These are phyloP conservation scores for Zosterops hypoxanthus DNA, from an alignment of 2,113 vertebrate species.

Conservation along the genomic window DNA sequence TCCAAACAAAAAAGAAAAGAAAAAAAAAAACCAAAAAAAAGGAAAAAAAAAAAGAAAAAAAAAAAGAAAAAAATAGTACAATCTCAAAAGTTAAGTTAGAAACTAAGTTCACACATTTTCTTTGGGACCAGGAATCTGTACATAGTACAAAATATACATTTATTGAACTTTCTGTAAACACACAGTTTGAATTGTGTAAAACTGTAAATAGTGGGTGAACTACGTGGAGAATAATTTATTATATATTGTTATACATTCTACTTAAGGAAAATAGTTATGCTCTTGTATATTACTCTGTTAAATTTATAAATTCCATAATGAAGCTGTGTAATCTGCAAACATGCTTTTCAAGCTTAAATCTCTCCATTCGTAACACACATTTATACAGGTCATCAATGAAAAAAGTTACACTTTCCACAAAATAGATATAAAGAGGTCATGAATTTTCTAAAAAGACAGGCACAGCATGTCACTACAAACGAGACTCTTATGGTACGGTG, in stretches of 20 bases:
- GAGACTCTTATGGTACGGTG: slow-evolving; percentile 6
- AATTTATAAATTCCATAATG: slow-evolving; percentile 70
- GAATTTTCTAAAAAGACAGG: slow-evolving; percentile 75
- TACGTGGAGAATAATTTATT: slow-evolving; percentile 84
- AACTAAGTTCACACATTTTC: slow-evolving; percentile 85
- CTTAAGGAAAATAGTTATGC: slow-evolving; percentile 84
- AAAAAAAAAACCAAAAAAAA: slow-evolving; percentile 60
- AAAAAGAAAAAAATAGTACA: slow-evolving; percentile 74
- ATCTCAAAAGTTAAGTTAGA: slow-evolving; percentile 79
- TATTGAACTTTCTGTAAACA: slow-evolving; percentile 83
- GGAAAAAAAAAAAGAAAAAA: slow-evolving; percentile 31
- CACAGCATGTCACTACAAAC: slow-evolving; percentile 68
- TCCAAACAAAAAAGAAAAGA: slow-evolving; percentile 60
- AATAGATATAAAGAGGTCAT: slow-evolving; percentile 62
- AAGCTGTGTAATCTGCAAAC: slow-evolving; percentile 76
- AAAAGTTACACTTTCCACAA: slow-evolving; percentile 68
- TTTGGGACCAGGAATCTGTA: slow-evolving; percentile 83
- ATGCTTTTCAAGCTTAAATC: slow-evolving; percentile 78
- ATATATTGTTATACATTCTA: slow-evolving; percentile 80
- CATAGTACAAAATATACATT: slow-evolving; percentile 92
- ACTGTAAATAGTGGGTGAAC: slow-evolving; percentile 82
- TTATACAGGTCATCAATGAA: slow-evolving; percentile 68
- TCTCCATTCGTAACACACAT: slow-evolving; percentile 68
- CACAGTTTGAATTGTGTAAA: slow-evolving; percentile 83
- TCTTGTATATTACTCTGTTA: slow-evolving; percentile 73